Percentiles rank a stretch among this genome's conserved stretches.
These are phyloP conservation scores for Takifugu ocellatus DNA, from an alignment of 2,797 vertebrate genomes.

Conservation along the genomic window DNA sequence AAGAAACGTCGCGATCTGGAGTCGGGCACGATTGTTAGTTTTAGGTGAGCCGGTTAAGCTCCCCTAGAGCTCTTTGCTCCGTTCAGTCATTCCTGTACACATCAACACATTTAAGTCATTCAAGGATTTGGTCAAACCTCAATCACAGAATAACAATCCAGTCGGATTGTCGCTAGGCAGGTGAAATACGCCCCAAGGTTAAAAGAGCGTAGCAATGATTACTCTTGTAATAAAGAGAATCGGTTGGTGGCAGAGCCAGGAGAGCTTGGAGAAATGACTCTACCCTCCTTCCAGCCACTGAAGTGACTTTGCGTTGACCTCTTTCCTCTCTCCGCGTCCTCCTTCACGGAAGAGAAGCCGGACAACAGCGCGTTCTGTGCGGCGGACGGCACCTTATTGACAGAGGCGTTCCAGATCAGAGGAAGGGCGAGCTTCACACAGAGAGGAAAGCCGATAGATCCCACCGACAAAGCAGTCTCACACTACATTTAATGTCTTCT, in stretches of 20 bases:
- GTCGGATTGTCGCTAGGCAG: background rate
- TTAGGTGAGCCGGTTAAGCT: constrained; percentile 13
- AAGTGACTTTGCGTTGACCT: constrained; percentile 73
- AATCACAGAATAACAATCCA: constrained; percentile 7
- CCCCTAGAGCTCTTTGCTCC: constrained; percentile 25
- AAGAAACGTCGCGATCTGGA: constrained; percentile 6
- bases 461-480: constrained; percentile 2
- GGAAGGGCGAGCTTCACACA: constrained; percentile 5
- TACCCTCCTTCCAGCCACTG: constrained; percentile 14
- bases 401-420: constrained; percentile 29
- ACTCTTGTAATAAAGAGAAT: background rate
- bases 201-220: background rate
- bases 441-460: constrained; percentile 11
- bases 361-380: constrained; percentile 14
- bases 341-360: constrained; percentile 24
- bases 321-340: constrained; percentile 27
- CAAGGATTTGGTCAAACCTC: constrained; percentile 2
- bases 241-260: background rate
- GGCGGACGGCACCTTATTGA: constrained; percentile 23
- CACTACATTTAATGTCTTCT: background rate
- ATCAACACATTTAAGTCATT: constrained; percentile 26
- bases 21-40: constrained; percentile 16
- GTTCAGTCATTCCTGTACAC: constrained; percentile 33
- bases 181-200: constrained; percentile 12
- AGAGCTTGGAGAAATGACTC: constrained; percentile 4